Conservation (phyloP, 2,797 vertebrate species). For the Phoeniculus purpureus region DNA sequence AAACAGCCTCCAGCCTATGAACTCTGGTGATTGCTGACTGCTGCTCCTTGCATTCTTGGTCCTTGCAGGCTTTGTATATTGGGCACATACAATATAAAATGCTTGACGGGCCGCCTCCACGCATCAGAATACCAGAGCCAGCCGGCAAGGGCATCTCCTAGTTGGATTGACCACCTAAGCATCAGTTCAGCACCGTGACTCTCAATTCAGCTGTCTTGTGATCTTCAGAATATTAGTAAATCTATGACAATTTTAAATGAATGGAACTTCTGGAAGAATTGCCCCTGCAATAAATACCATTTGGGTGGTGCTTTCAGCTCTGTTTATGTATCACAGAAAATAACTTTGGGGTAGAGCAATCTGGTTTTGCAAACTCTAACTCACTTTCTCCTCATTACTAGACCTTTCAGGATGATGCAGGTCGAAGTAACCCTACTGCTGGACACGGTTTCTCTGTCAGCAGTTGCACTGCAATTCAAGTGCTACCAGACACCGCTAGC, state of each 20-base stretch:
- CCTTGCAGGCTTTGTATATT: not conserved
- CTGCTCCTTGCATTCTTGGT: not conserved
- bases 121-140: not conserved
- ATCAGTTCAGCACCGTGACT: not conserved
- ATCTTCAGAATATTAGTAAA: not conserved
- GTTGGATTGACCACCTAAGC: not conserved
- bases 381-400: not conserved
- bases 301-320: not conserved
- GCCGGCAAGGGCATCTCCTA: not conserved
- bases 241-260: too few species aligned
- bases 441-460: not conserved
- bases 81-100: accelerated
- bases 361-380: not conserved
- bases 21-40: not conserved
- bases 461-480: not conserved
- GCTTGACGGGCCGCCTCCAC: not conserved
- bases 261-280: not conserved
- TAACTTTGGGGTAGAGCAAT: not conserved
- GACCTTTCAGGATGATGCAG: not conserved
- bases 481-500: accelerated
- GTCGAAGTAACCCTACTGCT: not conserved
- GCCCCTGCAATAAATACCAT: not conserved
- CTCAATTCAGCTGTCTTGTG: not conserved
- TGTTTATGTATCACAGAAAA: not conserved
- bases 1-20: not conserved